Conservation (phyloP, 2,113 vertebrate genomes). For the Leuciscus idus region DNA sequence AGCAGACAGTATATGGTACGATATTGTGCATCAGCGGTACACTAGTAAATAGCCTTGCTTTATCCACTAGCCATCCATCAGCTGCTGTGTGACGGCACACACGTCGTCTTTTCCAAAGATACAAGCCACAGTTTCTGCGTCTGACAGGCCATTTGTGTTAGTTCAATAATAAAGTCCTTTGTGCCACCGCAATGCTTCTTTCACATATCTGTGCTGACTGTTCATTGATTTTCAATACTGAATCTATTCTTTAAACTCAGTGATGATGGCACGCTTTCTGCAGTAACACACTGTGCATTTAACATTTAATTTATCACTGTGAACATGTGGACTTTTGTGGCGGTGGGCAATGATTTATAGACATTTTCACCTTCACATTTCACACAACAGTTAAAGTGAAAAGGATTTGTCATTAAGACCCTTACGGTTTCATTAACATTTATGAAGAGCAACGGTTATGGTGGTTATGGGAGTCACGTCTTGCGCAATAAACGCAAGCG, state of each 20-base stretch:
- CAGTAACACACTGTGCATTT: slow-evolving; percentile 10
- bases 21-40: neutral
- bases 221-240: slow-evolving; percentile 33
- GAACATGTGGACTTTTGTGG: neutral
- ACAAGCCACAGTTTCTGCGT: neutral
- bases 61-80: slow-evolving; percentile 2
- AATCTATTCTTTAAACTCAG: slow-evolving; percentile 34
- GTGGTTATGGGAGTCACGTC: neutral
- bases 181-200: neutral
- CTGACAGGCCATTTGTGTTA: slow-evolving; percentile 34
- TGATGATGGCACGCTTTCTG: neutral
- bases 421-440: neutral
- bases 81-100: neutral
- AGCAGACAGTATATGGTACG: neutral
- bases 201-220: slow-evolving; percentile 16
- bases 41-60: neutral
- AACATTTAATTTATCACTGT: slow-evolving; percentile 9
- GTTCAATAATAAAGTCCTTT: slow-evolving; percentile 41
- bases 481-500: neutral
- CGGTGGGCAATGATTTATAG: neutral
- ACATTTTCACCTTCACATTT: slow-evolving; percentile 34
- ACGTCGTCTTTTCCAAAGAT: neutral
- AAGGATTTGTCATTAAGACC: neutral
- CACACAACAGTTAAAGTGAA: slow-evolving; percentile 21
- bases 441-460: neutral